A percentile compares a stretch with the other conserved stretches of the same genome.
phyloP scores from a whole-genome alignment of 2,888 invertebrate genomes.

The Poecilus cupreus region DNA sequence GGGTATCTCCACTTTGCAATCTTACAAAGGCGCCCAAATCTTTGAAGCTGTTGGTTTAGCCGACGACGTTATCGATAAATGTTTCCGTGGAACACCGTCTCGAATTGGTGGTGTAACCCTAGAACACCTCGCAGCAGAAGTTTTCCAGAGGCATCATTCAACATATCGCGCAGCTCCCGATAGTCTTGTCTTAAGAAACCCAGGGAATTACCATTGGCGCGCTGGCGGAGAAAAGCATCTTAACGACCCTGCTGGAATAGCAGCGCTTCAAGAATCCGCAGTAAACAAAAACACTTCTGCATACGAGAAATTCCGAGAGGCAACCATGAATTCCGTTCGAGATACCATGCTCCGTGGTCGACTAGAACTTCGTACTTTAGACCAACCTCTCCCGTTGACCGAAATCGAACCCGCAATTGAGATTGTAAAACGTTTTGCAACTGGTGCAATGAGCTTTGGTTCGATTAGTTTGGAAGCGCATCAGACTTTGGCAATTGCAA shows the following conservation, averaged over 20 bases:
- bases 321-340: constrained; percentile 89
- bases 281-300: constrained; percentile 85
- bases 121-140: constrained; percentile 90
- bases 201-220: constrained; percentile 97
- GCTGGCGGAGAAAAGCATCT: constrained; percentile 98
- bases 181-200: constrained; percentile 82
- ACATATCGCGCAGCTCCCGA: constrained; percentile 84
- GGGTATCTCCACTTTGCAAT: constrained; percentile 99
- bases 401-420: constrained; percentile 96
- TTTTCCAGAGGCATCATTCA: constrained; percentile 85
- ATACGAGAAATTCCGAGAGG: constrained; percentile 90
- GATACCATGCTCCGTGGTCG: constrained; percentile 95
- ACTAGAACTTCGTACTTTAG: constrained; percentile 86
- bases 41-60: constrained; percentile 98
- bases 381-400: constrained; percentile 85
- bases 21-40: constrained; percentile 99
- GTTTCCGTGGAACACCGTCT: constrained; percentile 87
- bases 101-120: constrained; percentile 92
- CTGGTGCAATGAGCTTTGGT: constrained; percentile 77
- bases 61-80: constrained; percentile 93
- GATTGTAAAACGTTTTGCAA: constrained; percentile 96
- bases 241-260: constrained; percentile 90
- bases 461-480: constrained; percentile 98
- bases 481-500: constrained; percentile 94
- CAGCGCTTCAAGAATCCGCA: constrained; percentile 92